These are phyloP conservation scores for Chrysaora quinquecirrha DNA, from an alignment of 30 jellyfish, hydroid and myxozoan species.

Conservation along the genomic window DNA sequence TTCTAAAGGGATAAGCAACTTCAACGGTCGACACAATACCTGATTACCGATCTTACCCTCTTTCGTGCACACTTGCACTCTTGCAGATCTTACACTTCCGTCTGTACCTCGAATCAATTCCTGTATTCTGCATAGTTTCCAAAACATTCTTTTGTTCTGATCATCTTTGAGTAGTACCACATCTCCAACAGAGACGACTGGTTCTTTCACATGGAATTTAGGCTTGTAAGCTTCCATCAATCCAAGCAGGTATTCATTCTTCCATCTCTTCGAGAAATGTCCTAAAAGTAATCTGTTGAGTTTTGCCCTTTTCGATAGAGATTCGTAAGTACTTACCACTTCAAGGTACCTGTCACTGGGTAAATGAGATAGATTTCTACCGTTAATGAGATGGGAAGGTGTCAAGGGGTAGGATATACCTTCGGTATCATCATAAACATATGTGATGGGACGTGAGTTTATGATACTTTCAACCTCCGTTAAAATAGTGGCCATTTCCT, in stretches of 20 bases:
- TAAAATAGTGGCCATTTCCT: constrained; percentile 25
- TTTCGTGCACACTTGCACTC: constrained; percentile 21
- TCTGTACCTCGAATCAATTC: constrained; percentile 59
- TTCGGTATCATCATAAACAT: constrained; percentile 24
- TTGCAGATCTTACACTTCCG: constrained; percentile 60
- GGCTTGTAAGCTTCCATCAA: constrained; percentile 67
- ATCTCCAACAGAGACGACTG: constrained; percentile 68
- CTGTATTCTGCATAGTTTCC: constrained; percentile 55
- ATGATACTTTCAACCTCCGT: constrained; percentile 30
- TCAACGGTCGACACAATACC: constrained; percentile 63
- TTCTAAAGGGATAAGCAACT: constrained; percentile 54
- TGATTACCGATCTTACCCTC: constrained; percentile 56
- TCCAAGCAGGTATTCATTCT: constrained; percentile 53
- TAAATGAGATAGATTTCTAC: constrained; percentile 62
- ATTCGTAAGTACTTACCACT: constrained; percentile 57
- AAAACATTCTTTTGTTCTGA: constrained; percentile 59
- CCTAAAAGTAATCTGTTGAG: constrained; percentile 36
- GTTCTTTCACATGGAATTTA: constrained; percentile 35
- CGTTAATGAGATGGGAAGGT: constrained; percentile 62
- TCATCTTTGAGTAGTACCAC: constrained; percentile 60
- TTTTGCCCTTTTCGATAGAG: constrained; percentile 54
- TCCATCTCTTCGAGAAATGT: constrained; percentile 59
- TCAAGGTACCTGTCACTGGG: constrained; percentile 55
- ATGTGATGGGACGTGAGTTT: constrained; percentile 18
- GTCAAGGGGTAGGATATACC: constrained; percentile 65